phyloP scores from a whole-genome alignment of 1,140 invertebrate species.

The Grapholita molesta region DNA sequence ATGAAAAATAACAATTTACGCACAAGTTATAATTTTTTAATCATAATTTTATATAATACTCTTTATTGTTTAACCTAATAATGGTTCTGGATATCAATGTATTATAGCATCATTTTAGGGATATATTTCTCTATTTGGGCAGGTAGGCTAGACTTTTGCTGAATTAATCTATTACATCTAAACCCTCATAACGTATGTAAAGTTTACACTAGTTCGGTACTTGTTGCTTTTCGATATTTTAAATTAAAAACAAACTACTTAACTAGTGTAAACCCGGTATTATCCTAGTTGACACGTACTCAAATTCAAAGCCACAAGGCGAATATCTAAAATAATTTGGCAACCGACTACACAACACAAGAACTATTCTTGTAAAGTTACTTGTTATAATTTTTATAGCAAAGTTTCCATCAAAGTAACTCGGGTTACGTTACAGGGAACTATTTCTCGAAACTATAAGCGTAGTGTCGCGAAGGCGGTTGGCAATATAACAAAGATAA shows the following conservation, averaged over 20 bases:
- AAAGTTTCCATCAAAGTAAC: neutral
- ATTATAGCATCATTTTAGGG: constrained; percentile 3
- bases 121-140: constrained; percentile 9
- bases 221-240: neutral
- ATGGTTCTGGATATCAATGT: constrained; percentile 5
- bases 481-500: neutral
- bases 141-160: neutral
- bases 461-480: neutral
- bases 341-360: neutral
- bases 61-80: neutral
- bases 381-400: neutral
- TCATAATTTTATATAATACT: constrained; percentile 2
- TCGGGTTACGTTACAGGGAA: neutral
- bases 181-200: constrained; percentile 6
- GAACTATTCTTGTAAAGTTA: neutral
- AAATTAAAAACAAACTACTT: neutral
- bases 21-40: constrained; percentile 7
- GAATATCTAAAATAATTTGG: neutral
- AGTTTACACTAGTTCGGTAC: neutral
- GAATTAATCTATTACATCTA: constrained; percentile 16
- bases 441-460: no score
- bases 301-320: neutral
- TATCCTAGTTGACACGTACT: constrained; percentile 6
- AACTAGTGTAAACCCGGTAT: neutral
- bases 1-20: constrained; percentile 3